These are phyloP conservation scores for Phrynosoma blainvillii DNA, from an alignment of 2,113 vertebrate species.

Conservation along the genomic window DNA sequence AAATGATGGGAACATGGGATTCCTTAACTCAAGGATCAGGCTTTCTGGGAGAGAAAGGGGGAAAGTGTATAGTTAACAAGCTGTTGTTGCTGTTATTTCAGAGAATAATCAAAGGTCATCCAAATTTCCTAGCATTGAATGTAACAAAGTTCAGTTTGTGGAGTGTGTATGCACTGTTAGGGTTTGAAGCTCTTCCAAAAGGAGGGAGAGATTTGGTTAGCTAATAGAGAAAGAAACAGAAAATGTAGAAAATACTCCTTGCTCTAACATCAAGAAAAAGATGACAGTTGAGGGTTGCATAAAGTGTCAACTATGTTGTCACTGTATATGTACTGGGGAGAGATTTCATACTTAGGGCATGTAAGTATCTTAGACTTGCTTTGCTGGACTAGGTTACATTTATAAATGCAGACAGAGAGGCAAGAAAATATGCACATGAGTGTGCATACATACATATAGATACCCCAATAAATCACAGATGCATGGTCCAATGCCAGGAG, in stretches of 20 bases:
- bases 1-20: slow-evolving; percentile 61
- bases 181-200: neutral
- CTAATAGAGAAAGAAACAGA: neutral
- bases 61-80: neutral
- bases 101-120: neutral
- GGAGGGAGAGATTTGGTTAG: neutral
- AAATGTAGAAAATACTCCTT: neutral
- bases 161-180: neutral
- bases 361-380: neutral
- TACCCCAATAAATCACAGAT: neutral
- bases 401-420: too few species aligned
- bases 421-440: too few species aligned
- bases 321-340: neutral
- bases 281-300: neutral
- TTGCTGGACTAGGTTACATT: neutral
- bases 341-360: neutral
- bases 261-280: neutral
- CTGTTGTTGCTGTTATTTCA: neutral
- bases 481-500: neutral
- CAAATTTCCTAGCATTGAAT: neutral
- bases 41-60: slow-evolving; percentile 14
- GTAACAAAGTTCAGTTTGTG: neutral
- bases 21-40: slow-evolving; percentile 51
- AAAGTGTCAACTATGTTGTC: neutral
- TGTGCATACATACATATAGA: too few species aligned